Conservation (phyloP, 2,113 vertebrate genomes). For the Cnemophilus loriae region DNA sequence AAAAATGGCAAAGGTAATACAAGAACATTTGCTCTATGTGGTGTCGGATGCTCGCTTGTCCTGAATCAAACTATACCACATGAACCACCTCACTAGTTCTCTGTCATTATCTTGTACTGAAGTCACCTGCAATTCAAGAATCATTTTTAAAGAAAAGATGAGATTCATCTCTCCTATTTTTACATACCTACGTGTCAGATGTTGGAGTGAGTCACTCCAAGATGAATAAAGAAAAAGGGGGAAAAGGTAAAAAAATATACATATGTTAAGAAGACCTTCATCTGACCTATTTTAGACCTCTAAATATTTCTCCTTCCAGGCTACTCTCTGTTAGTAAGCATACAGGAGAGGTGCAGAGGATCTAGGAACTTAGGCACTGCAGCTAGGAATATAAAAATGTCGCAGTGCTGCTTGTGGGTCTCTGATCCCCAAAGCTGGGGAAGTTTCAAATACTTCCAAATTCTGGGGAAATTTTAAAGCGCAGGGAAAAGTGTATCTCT, state of each 20-base stretch:
- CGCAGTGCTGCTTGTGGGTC: not conserved
- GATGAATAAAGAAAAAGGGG: not conserved
- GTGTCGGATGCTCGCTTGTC: not conserved
- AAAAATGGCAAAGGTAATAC: not conserved
- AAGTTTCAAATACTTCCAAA: not conserved
- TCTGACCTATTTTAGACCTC: not conserved
- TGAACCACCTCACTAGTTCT: not conserved
- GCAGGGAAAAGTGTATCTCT: not conserved
- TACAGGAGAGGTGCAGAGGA: accelerated
- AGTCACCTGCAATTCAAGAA: not conserved
- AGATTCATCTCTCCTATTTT: not conserved
- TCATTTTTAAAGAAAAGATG: not conserved
- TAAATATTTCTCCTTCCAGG: not conserved
- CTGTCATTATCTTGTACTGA: not conserved
- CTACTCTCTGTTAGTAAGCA: not conserved
- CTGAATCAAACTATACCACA: not conserved
- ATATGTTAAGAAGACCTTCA: not conserved
- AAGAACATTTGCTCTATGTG: not conserved
- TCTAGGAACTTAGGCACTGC: not conserved
- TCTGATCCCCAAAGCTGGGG: not conserved
- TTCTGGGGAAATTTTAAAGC: not conserved
- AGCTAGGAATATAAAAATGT: not conserved
- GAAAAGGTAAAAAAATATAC: not conserved
- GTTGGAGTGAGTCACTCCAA: not conserved
- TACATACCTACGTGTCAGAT: not conserved